phyloP scores from a whole-genome alignment of 2,797 vertebrate genomes.

The Melanotaenia parkinsoni region DNA sequence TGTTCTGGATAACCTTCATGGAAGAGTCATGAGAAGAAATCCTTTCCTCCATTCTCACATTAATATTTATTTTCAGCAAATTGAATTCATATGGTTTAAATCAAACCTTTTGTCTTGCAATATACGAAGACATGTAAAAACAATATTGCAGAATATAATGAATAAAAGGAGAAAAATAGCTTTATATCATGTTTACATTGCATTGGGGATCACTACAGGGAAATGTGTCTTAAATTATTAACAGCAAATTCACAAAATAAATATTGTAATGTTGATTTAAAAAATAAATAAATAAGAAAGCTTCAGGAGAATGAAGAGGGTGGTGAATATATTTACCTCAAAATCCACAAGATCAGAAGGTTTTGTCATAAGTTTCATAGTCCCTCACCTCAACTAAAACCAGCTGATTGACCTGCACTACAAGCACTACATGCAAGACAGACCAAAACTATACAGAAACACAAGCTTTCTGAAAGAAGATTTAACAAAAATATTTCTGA shows the following conservation, averaged over 20 bases:
- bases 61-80: not conserved
- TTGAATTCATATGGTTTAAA: not conserved
- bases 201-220: no score
- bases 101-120: not conserved
- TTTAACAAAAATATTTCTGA: no score
- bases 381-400: no score
- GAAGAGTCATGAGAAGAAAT: not conserved
- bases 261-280: not conserved
- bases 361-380: no score
- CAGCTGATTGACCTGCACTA: no score
- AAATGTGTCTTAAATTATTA: not conserved
- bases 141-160: not conserved
- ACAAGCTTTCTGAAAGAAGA: no score
- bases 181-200: no score
- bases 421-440: no score
- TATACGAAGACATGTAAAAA: not conserved
- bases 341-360: not conserved
- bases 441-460: no score
- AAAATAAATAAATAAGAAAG: not conserved
- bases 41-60: no score
- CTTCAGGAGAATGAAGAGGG: not conserved
- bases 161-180: not conserved
- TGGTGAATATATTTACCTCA: not conserved
- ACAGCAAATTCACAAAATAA: not conserved
- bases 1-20: not conserved